Conservation (phyloP, 64 coral and sea anemone species). For the Montipora sp. region DNA sequence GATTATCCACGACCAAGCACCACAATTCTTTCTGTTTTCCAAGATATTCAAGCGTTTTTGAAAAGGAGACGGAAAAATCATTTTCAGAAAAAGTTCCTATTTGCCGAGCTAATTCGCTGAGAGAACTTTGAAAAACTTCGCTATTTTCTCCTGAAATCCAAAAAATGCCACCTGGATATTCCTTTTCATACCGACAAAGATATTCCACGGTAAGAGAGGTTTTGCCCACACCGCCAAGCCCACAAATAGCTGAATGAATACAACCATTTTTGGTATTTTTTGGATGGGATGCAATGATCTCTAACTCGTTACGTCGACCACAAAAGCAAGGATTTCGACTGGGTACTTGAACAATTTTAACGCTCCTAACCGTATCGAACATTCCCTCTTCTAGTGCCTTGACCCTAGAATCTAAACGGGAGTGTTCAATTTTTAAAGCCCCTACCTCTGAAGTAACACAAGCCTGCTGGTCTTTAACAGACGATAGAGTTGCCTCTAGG, state of each 20-base stretch:
- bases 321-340: constrained; percentile 71
- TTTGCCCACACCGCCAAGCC: constrained; percentile 84
- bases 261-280: constrained; percentile 7
- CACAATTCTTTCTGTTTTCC: constrained; percentile 37
- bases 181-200: constrained; percentile 37
- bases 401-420: constrained; percentile 35
- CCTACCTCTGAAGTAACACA: neutral
- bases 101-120: constrained; percentile 60
- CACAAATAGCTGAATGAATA: constrained; percentile 50
- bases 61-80: constrained; percentile 43
- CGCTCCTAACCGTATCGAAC: neutral
- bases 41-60: constrained; percentile 50
- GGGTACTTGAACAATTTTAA: constrained; percentile 67
- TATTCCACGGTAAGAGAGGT: constrained; percentile 77
- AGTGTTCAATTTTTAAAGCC: constrained; percentile 20
- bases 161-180: constrained; percentile 63
- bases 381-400: constrained; percentile 15
- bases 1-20: constrained; percentile 76
- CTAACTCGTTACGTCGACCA: constrained; percentile 63
- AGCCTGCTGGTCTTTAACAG: neutral
- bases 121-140: constrained; percentile 54
- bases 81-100: constrained; percentile 54
- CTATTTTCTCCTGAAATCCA: constrained; percentile 75
- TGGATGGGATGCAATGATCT: constrained; percentile 14
- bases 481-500: neutral